Conservation (phyloP, 2,888 invertebrate genomes). For the Drosophila picticornis region DNA sequence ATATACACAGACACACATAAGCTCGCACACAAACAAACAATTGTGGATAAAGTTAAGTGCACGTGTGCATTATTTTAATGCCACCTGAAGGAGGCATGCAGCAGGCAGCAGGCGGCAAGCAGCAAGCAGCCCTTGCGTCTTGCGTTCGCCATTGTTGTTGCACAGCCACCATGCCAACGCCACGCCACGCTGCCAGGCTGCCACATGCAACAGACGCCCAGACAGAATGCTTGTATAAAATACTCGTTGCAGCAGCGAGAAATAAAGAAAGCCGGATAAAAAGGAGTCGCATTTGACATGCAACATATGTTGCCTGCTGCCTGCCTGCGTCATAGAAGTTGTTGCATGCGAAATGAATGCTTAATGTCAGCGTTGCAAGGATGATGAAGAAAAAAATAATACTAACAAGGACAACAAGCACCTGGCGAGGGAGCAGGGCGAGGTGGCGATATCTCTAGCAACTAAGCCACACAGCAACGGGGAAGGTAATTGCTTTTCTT, state of each 20-base stretch:
- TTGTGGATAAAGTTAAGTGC: constrained; percentile 83
- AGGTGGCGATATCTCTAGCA: constrained; percentile 6
- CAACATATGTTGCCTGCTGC: constrained; percentile 77
- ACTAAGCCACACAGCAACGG: constrained; percentile 31
- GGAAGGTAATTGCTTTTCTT: constrained; percentile 75
- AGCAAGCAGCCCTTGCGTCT: constrained; percentile 58
- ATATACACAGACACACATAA: constrained; percentile 9
- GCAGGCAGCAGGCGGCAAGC: constrained; percentile 40
- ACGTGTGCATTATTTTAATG: constrained; percentile 85
- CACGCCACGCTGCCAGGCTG: not conserved
- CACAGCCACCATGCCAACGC: not conserved
- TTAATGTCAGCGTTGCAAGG: constrained; percentile 62
- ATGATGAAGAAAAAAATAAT: constrained; percentile 2
- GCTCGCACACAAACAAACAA: constrained; percentile 57
- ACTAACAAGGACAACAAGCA: not conserved
- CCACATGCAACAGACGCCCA: constrained; percentile 15
- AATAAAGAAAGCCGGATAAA: constrained; percentile 2
- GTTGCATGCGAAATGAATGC: constrained; percentile 82
- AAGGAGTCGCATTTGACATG: constrained; percentile 72
- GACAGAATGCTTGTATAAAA: constrained; percentile 9
- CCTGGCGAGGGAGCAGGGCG: not conserved
- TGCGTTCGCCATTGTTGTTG: constrained; percentile 27
- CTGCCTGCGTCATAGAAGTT: constrained; percentile 57
- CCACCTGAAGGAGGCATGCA: constrained; percentile 80
- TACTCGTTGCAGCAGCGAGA: constrained; percentile 10